Evolutionary conservation across 2,113 vertebrate species (phyloP), one percentile per base, ranked within the genome.

Genomic region (Apteryx owenii): DNA sequence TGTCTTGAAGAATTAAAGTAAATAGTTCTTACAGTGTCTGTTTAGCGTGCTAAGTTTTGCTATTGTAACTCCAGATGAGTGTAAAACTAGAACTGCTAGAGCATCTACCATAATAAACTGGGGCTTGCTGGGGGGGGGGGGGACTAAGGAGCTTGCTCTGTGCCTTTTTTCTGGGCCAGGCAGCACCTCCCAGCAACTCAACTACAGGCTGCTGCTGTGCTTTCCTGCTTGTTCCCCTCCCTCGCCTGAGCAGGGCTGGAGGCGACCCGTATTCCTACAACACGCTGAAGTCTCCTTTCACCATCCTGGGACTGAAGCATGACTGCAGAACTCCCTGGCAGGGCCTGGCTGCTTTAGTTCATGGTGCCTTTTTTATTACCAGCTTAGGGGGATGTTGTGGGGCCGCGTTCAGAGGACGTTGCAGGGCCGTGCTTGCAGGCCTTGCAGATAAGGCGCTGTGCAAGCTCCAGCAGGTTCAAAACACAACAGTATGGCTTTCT

Each of bases 391-490:
- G 81, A 97, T 94, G 96, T 96, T 96, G 96, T 97, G 53, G 3
- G 4, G 36, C 76, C 10, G 90, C 2, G 40, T 46, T 46, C 44
- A 16, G 94, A n/a, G 64, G 79, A 97, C 94, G 95, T 95, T 96
- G 96, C 94, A 51, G 3, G 4, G 31, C 80, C 10, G 83, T 2
- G n/a, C 75, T 81, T 97, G 91, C 51, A 91, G 84, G 95, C 94
- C 95, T 83, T 56, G 81, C 95, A 96, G 97, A 96, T 97, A 97
- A 97, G 94, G 91, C 5, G 8, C 72, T 97, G 91, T 95, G 88
- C 88, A 81, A 96, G 96, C 95, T 97, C 96, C 95, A 96, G 93
- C 85, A 95, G 93, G 94, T 96, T 97, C 91, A 85, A 90, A 96
- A 91, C 8, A 97, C 82, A 94, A 93, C 94, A 92, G 91, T 33